Evolutionary conservation across 2,113 vertebrate species (phyloP), one percentile per base, ranked within the genome.

Genomic region (Podiceps cristatus): DNA sequence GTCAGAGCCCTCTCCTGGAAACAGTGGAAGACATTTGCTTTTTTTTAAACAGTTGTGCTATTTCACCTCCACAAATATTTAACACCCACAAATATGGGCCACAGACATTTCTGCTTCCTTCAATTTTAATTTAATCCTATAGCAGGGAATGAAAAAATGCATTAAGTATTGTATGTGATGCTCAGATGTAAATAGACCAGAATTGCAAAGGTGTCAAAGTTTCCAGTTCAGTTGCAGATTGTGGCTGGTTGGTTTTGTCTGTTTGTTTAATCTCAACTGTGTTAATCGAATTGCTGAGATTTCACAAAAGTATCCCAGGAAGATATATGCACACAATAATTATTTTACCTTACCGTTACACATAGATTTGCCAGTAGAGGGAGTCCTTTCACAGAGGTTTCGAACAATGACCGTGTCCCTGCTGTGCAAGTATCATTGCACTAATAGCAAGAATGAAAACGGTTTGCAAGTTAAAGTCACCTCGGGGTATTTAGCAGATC

Each of bases 311-410:
- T 50, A 49, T 56, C 13, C 25, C 24, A 56, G 28, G 37, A 73
- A 78, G 24, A 47, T 18, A 31, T 0, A 53, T 0, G 3, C 31
- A 24, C 9, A 23, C 14, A 72, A 0, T 9, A 52, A 80, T 53
- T 25, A 45, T 59, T 47, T 87, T 29, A n/a, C 45, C 56, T 68
- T 47, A 16, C 5, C n/a, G n/a, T 79, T 74, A 77, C 52, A 44
- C 60, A 50, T 0, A 31, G 44, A 52, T 87, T 60, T 95, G 66
- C 91, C 97, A 76, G 76, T 63, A 97, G 97, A 96, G 94, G 97
- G 97, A 94, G 95, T 86, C 56, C 91, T 96, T 91, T 91, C 88
- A 44, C 16, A 81, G 50, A 75, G 13, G 40, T 68, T 95, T 83
- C 68, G 74, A 64, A 76, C 56, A 71, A 58, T 18, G 56, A 31